Evolutionary conservation across 64 coral and sea anemone genomes (phyloP), one percentile per base, ranked within the genome.

Genomic region (Montipora cactus): DNA sequence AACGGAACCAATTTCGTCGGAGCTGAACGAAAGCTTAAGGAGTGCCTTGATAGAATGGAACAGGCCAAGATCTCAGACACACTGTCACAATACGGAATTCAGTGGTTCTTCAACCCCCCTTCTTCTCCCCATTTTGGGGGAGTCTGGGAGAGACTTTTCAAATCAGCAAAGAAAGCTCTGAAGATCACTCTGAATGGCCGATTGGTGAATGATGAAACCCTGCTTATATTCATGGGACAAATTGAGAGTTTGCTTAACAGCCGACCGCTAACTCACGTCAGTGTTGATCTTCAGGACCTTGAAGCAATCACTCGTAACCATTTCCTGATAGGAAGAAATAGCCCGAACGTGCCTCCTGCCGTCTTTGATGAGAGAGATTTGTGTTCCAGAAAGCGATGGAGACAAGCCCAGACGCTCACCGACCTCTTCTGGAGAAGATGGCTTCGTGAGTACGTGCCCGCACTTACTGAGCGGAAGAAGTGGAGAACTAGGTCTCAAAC

Each of bases 281-380:
- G 93, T 44, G 70, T 74, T 49, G 93, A 95, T 51, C 77, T 45
- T 57, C 48, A 61, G 61, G 93, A 95, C 73, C 69, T 78, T 48
- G 88, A 90, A 87, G 47, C 93, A 28, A 83, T 90, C 59, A 90
- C 93, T 52, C 93, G 88, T 15, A 95, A 87, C 62, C 88, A 90
- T 68, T 95, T 95, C 23, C 74, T 95, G 0, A 23, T 95, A 20
- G 93, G 93, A 37, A 47, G 88, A 50, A 72, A 49, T 14, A 95
- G 93, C 79, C 88, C 79, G 20, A 90, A 95, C 88, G 5, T 85
- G 5, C 79, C 88, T 48, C 68, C 87, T 10, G 87, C 44, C 82
- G 79, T 62, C 37, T 79, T 87, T 87, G 74, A 90, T 48, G 75
- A 90, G 52, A 62, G 47, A 90, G 88, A 90, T 78, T 37, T 37